Evolutionary conservation across 2,797 vertebrate genomes (phyloP), one percentile per base, ranked within the genome.

Genomic region (Peromyscus melanophrys): DNA sequence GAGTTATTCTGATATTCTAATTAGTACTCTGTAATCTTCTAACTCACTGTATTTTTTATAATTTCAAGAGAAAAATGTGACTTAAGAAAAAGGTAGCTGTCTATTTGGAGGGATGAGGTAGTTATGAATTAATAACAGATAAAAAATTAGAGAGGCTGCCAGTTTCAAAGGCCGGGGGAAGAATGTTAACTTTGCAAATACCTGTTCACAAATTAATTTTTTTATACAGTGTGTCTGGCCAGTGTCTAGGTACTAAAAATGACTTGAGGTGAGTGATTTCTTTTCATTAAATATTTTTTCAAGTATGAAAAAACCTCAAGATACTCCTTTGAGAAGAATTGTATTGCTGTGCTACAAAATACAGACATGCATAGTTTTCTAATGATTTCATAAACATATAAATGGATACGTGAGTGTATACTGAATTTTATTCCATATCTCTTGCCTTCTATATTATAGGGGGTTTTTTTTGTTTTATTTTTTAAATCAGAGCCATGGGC

Each of bases 141-240:
- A 89, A 89, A 89, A 87, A 67, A 46, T 63, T 82, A 85, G 16
- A 85, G 89, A 78, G 69, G 7, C 81, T 90, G 25, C 46, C 61
- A 40, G 61, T 83, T 89, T 93, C 52, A 96, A 67, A 94, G 78
- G 29, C 69, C 76, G 49, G 61, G 91, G 91, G 65, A 80, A 89
- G 89, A 91, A 87, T 91, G 43, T 89, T 76, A 73, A 92, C 86
- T 94, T 97, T 92, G 80, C 69, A 82, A 92, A 87, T 92, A 90
- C 81, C 52, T 78, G 8, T 92, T 95, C 92, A 89, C 73, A 96
- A 76, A 89, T 89, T 89, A 91, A 31, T 84, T 67, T 94, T 85
- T 87, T 78, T 90, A 49, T 92, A 29, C 19, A 89, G 21, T 3
- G 0, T 92, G 82, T 95, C 92, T 95, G 90, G 81, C 88, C 55